Evolutionary conservation across 2,113 vertebrate species (phyloP).

Genomic region (Caretta caretta): DNA sequence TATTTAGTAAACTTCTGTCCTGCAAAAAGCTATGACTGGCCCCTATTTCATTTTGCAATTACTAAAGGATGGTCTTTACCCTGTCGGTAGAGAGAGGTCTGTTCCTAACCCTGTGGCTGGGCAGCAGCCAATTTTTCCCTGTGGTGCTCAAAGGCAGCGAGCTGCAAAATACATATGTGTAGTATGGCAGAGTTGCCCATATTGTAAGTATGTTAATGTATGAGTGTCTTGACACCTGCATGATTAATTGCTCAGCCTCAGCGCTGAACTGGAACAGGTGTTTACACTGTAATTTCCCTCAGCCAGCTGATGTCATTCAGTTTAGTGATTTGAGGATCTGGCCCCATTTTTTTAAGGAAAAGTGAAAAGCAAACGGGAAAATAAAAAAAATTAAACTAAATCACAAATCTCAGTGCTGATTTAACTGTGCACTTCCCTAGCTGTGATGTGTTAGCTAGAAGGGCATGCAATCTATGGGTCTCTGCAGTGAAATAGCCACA

Average conservation of each 20-base stretch:
- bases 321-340: conserved; percentile 52
- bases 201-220: neutral
- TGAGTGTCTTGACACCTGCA: neutral
- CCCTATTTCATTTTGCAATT: neutral
- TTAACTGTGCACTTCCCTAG: neutral
- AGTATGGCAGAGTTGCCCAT: neutral
- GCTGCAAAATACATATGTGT: neutral
- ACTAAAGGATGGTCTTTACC: neutral
- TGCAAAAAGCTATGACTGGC: neutral
- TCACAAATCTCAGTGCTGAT: neutral
- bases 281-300: conserved; percentile 32
- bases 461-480: neutral
- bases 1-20: neutral
- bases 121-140: neutral
- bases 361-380: conserved; percentile 16
- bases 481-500: conserved; percentile 18
- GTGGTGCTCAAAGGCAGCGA: neutral
- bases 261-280: conserved; percentile 38
- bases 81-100: neutral
- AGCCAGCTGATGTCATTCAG: conserved; percentile 50
- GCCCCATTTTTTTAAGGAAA: conserved; percentile 54
- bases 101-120: neutral
- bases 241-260: neutral
- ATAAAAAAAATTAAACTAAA: neutral
- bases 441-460: neutral